Evolutionary conservation across 1,140 invertebrate species (phyloP), one percentile per base, ranked within the genome.

Genomic region (Ceratina australensis): DNA sequence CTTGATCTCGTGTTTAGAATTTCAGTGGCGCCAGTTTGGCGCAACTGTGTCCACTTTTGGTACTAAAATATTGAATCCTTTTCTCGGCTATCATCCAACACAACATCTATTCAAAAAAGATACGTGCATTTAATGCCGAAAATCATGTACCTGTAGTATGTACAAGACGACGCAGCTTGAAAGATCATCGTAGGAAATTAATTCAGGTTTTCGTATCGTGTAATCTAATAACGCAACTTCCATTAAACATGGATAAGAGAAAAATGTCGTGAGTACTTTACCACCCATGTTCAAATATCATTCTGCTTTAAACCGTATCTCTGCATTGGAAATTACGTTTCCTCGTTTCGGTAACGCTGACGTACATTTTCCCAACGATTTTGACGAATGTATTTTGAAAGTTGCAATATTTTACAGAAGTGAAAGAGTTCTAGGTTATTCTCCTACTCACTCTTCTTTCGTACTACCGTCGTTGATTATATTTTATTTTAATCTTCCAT

Each of bases 211-310:
- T 72, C n/a, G 49, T 52, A 42, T 75, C 54, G 47, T 63, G 13
- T 56, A 73, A 52, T 50, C 59, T 16, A 68, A 67, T 65, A 26
- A 71, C 68, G n/a, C 56, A 72, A 49, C 49, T 52, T 68, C 49
- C 18, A 47, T 42, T 71, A 74, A 69, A 64, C 81, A 93, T 93
- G 93, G 93, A 93, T 80, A 93, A 89, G 82, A 93, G 93, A 91
- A 93, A 93, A 92, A 88, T 93, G 82, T 93, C 93, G 93, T 93
- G 88, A 93, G 93, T 93, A 87, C 63, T 63, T 81, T 24, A n/a
- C 52, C 42, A 57, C 18, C 13, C 18, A 20, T 28, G 20, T 33
- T 60, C 56, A 7, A 15, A 33, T 4, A 66, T 66, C 42, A 71
- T 66, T 52, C 47, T n/a, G n/a, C 10, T 26, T 42, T 42, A n/a